A percentile compares a stretch with the other conserved stretches of the same genome.
Evolutionary conservation across 1,140 invertebrate genomes (phyloP).

Genomic region (Bombus huntii): DNA sequence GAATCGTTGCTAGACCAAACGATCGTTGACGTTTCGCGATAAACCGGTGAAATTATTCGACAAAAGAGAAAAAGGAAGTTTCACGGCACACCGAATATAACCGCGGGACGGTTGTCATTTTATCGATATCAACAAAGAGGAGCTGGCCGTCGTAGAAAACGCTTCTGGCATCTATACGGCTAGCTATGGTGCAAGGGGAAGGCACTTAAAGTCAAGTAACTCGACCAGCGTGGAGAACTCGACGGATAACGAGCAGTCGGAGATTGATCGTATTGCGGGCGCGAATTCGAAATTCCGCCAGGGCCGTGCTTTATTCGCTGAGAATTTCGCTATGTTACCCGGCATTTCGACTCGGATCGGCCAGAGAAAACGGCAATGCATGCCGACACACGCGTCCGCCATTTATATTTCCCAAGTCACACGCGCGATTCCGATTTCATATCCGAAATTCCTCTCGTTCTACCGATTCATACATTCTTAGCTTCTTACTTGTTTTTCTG

Average conservation of each 20-base stretch:
- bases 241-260: constrained; percentile 63
- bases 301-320: constrained; percentile 47
- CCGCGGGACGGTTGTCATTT: constrained; percentile 31
- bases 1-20: neutral
- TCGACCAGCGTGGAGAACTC: constrained; percentile 57
- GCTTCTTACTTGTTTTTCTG: neutral
- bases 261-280: constrained; percentile 63
- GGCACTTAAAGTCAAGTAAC: constrained; percentile 57
- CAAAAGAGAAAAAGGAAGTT: neutral
- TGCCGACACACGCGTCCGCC: neutral
- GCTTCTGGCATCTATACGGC: constrained; percentile 47
- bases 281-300: constrained; percentile 58
- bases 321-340: constrained; percentile 48
- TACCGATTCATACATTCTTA: neutral
- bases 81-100: neutral
- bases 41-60: neutral
- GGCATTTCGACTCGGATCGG: constrained; percentile 28
- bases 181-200: neutral
- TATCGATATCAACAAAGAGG: constrained; percentile 49
- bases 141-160: constrained; percentile 11
- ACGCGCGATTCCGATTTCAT: neutral
- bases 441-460: neutral
- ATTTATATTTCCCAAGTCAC: constrained; percentile 11
- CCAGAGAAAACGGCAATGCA: constrained; percentile 13
- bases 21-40: neutral